phyloP scores from a whole-genome alignment of 2,797 vertebrate genomes.

The Pantherophis vulpinus region DNA sequence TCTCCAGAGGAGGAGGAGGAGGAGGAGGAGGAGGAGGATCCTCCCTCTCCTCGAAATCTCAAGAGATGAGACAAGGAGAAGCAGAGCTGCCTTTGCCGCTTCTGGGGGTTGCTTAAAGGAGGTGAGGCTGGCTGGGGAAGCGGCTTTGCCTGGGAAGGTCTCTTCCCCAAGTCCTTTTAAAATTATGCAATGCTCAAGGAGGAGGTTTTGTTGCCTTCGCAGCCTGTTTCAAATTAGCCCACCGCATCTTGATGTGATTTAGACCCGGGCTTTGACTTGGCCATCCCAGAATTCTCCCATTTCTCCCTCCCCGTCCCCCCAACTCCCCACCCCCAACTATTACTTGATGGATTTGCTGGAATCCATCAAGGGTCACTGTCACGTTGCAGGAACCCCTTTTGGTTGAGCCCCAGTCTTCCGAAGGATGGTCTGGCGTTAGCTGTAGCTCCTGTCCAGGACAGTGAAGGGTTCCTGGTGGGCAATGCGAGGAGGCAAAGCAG shows the following conservation, averaged over 20 bases:
- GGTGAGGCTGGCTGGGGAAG: accelerated
- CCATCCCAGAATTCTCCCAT: neutral
- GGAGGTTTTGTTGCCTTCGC: neutral
- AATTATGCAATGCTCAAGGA: neutral
- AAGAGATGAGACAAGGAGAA: neutral
- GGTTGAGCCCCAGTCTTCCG: neutral
- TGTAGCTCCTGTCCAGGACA: neutral
- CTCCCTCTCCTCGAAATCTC: neutral
- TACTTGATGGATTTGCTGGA: too few relatives aligned
- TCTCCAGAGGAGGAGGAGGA: neutral
- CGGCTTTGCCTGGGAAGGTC: neutral
- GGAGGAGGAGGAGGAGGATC: neutral
- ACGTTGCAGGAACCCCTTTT: neutral
- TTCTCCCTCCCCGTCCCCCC: neutral
- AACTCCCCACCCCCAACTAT: too few relatives aligned
- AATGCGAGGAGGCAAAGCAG: too few relatives aligned
- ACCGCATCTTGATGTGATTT: neutral
- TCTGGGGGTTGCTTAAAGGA: accelerated
- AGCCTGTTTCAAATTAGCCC: neutral
- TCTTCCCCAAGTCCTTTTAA: neutral
- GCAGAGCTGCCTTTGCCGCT: accelerated
- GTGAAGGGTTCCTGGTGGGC: neutral
- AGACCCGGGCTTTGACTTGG: neutral
- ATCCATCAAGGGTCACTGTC: neutral
- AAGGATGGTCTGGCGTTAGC: neutral